These are phyloP conservation scores for Anguilla japonica DNA, from an alignment of 2,113 vertebrate genomes.

Conservation along the genomic window DNA sequence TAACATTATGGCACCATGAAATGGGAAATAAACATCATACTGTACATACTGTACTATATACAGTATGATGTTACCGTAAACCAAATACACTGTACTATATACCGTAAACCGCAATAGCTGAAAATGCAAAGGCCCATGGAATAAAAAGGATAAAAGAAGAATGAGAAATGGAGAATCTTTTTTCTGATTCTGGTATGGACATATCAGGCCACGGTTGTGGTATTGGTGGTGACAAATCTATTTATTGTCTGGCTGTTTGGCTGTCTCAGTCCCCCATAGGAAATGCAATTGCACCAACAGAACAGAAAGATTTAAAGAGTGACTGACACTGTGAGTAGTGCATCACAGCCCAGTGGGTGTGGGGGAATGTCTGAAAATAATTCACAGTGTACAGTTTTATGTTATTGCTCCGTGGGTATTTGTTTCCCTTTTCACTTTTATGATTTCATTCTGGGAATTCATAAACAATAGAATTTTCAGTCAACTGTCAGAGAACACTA, in stretches of 20 bases:
- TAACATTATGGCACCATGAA: too few species aligned
- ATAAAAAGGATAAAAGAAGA: background rate
- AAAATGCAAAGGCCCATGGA: background rate
- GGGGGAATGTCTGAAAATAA: background rate
- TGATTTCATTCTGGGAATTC: too few species aligned
- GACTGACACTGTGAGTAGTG: background rate
- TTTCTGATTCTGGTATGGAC: background rate
- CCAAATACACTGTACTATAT: too few species aligned
- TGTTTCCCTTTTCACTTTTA: background rate
- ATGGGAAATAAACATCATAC: too few species aligned
- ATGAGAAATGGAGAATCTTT: background rate
- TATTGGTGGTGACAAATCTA: background rate
- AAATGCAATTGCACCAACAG: background rate
- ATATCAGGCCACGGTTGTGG: background rate
- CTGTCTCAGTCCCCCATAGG: background rate
- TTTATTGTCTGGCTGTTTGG: background rate
- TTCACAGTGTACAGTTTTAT: background rate
- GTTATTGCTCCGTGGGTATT: background rate
- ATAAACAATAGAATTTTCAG: too few species aligned
- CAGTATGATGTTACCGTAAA: too few species aligned
- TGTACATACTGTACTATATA: too few species aligned
- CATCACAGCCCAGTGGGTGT: background rate
- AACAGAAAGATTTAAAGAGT: background rate
- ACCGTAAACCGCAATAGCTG: too few species aligned
- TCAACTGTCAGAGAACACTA: too few species aligned